Base-by-base conservation (phyloP, 2,113 vertebrate species). In the Caranx melampygus region DNA sequence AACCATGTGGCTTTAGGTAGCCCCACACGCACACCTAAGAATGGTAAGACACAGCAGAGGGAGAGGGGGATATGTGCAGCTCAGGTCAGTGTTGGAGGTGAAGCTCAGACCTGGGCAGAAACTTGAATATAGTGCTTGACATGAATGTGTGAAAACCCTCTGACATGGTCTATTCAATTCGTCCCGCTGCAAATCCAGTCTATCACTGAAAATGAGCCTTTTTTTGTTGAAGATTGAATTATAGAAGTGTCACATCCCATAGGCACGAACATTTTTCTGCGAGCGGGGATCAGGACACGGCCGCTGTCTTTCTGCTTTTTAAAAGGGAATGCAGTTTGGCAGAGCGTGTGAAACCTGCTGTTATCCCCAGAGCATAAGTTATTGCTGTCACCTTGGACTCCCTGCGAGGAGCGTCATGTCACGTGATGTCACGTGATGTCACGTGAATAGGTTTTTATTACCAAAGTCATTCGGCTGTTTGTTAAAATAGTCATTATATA, bases 1-100 rank as follows among this genome's bases (percentile, higher is more conserved):
- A 99, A 98, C 92, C 97, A 98, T 93, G 95, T 96, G 93, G 95
- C 96, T 93, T 93, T 97, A 95, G 94, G 95, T 96, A 97, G 96
- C 94, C 96, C 96, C 74, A 96, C 95, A 93, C 96, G 97, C 94
- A 98, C 97, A 88, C 97, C 97, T 93, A 96, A 97, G 93, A 96
- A 96, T 95, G 97, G 97, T 98, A 97, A 99, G 97, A 92, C 63
- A 52, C 67, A 55, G 58, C 75, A 73, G 63, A 13, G 33, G 47
- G 62, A 52, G 62, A 66, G 47, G 63, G 52, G 52, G 20, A 52
- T 21, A 37, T 63, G 55, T 44, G 63, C 65, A 34, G 77, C 20
- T 69, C 34, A 44, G 74, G n/a, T 82, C 57, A 34, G 75, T 72
- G 70, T 67, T 66, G 20, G 26, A 73, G 33, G 61, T 26, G 55